phyloP scores from a whole-genome alignment of 2,113 vertebrate genomes.

The Leucopternis melanops region DNA sequence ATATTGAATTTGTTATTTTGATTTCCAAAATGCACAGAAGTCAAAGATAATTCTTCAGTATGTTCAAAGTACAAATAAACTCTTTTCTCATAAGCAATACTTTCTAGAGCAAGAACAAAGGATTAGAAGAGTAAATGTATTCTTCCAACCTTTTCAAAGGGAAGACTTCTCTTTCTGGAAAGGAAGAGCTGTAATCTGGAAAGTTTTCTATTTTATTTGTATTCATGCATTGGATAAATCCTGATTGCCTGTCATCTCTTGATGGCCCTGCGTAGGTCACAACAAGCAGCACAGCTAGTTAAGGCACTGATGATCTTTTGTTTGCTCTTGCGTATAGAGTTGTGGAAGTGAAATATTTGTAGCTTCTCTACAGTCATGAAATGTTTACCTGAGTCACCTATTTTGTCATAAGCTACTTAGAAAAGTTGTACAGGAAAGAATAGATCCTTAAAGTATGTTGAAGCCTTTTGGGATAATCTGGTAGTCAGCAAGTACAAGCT shows the following conservation, averaged over 20 bases:
- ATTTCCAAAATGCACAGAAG: neutral
- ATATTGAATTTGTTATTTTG: neutral
- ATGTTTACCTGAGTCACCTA: neutral
- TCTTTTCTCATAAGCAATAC: accelerated
- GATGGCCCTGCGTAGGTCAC: neutral
- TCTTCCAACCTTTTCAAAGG: neutral
- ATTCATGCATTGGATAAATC: neutral
- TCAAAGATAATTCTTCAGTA: neutral
- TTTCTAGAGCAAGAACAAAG: neutral
- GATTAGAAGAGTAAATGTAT: neutral
- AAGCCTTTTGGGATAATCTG: neutral
- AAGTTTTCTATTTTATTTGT: neutral
- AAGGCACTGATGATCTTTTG: neutral
- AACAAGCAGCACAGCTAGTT: neutral
- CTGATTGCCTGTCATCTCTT: neutral
- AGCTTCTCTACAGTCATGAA: neutral
- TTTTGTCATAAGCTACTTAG: neutral
- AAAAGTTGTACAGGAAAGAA: neutral
- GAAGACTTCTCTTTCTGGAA: neutral
- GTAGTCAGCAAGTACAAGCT: neutral
- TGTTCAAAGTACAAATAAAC: neutral
- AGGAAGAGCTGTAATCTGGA: neutral
- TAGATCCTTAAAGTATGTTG: neutral
- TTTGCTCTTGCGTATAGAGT: neutral
- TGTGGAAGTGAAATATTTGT: neutral